Base-by-base conservation (phyloP, 2,888 invertebrate species). In the Nomada ruficornis region DNA sequence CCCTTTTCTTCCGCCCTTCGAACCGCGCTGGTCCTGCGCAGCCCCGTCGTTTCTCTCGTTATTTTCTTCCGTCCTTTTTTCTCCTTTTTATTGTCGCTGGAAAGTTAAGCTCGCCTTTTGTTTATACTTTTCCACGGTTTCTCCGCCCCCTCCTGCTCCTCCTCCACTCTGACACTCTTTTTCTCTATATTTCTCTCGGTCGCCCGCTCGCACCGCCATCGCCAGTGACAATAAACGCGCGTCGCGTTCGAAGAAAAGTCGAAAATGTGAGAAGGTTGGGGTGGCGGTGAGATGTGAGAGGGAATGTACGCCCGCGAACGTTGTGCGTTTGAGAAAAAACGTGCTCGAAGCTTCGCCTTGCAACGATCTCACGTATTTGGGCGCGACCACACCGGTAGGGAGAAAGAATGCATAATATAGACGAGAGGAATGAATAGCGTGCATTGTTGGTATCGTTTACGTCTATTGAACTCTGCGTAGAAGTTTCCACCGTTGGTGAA, bases 1-100 rank as follows among this genome's bases (percentile, higher is more conserved):
- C 78, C 85, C 88, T 84, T 86, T 64, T 83, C 77, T 71, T 77
- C 71, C 71, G 86, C 83, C 80, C 68, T 85, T 73, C 50, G 60
- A 47, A 63, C 11, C 26, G 29, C 64, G 62, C 71, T 42, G 18
- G 62, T 63, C 63, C 63, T 23, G 59, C 55, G 64, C 64, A 26
- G 52, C 36, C 59, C 50, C 64, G 23, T 23, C 26, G 13, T 15
- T 15, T 62, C 62, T 7, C 26, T 63, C 42, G 20, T 29, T 20
- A n/a, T 18, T 36, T 11, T n/a, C n/a, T 2, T 42, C 5, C 63
- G n/a, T n/a, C 13, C n/a, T 44, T 26, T 26, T 60, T 60, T 36
- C 5, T 36, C 36, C 36, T 71, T 57, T 68, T 55, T 55, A 20
- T 23, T 57, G 54, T 63, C 54, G 42, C 69, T 69, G 20, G 60